Percentiles rank a stretch among this genome's conserved stretches.
phyloP scores from a whole-genome alignment of 2,888 invertebrate species.

The Galeruca laticollis region DNA sequence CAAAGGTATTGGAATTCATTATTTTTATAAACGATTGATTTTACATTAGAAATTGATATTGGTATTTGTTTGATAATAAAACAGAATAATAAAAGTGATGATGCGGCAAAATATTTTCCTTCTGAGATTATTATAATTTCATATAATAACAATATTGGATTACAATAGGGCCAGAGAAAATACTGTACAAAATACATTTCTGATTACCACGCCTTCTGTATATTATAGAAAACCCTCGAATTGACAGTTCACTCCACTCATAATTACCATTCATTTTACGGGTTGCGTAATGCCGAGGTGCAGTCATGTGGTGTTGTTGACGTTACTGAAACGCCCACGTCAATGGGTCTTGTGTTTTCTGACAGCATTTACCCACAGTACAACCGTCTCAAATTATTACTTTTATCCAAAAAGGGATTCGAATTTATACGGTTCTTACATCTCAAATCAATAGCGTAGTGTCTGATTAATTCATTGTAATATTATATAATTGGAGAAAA shows the following conservation, averaged over 20 bases:
- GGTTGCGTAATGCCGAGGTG: constrained; percentile 60
- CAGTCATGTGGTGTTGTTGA: constrained; percentile 52
- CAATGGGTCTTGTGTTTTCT: constrained; percentile 25
- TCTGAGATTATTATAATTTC: constrained; percentile 1
- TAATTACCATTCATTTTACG: constrained; percentile 66
- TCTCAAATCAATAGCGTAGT: background rate
- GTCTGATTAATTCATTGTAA: background rate
- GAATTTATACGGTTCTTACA: background rate
- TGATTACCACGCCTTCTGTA: constrained; percentile 59
- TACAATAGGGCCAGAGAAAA: background rate
- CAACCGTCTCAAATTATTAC: constrained; percentile 34
- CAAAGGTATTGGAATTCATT: no score
- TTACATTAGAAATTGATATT: no score
- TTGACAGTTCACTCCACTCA: constrained; percentile 65
- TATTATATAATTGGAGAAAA: background rate
- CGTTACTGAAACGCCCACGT: constrained; percentile 42
- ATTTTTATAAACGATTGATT: no score
- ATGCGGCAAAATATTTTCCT: no score
- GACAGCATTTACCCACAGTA: constrained; percentile 37
- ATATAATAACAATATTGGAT: background rate
- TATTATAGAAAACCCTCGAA: constrained; percentile 63
- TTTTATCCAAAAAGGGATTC: constrained; percentile 35
- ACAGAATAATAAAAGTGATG: no score
- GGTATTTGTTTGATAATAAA: no score
- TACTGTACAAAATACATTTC: constrained; percentile 54